Evolutionary conservation across 1,140 invertebrate species (phyloP).

Genomic region (Drosophila varians): DNA sequence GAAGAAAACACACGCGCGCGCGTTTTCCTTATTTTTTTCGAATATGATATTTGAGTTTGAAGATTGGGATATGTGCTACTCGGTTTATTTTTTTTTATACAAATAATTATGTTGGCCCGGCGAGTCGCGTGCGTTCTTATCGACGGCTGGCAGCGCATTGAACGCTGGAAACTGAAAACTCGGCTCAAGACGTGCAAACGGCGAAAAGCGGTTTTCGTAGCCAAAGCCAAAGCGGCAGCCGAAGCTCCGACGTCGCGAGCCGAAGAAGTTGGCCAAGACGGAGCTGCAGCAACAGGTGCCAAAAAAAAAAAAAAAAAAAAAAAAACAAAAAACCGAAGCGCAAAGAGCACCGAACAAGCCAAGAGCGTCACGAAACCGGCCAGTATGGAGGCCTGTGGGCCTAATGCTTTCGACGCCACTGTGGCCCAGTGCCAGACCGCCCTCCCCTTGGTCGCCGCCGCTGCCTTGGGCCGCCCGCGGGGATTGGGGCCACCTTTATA

Average conservation of each 20-base stretch:
- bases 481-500: constrained; percentile 39
- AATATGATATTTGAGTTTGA: background rate
- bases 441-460: background rate
- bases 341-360: background rate
- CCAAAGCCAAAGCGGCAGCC: too few relatives aligned
- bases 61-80: background rate
- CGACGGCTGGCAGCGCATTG: constrained; percentile 75
- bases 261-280: constrained; percentile 67
- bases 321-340: background rate
- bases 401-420: constrained; percentile 38
- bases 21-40: constrained; percentile 13
- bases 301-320: constrained; percentile 13
- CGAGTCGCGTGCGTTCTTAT: constrained; percentile 71
- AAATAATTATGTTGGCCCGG: background rate
- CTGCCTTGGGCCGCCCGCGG: constrained; percentile 12
- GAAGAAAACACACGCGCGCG: constrained; percentile 48
- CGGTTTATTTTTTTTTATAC: background rate
- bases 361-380: constrained; percentile 21
- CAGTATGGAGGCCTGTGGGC: constrained; percentile 26
- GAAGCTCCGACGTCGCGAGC: constrained; percentile 25
- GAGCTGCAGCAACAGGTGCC: constrained; percentile 68
- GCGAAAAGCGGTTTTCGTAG: constrained; percentile 7
- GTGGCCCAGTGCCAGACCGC: constrained; percentile 18
- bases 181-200: constrained; percentile 60
- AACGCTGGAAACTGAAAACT: constrained; percentile 26